phyloP scores from a whole-genome alignment of 2,113 vertebrate species.

The Sus scrofa region T2T-Sscrofa CM000812.6:2784001-2784500 shows the following conservation, averaged over 20 bases:
- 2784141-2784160: fast-evolving
- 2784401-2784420: too few species aligned
- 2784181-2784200: too few species aligned
- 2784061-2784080: neutral
- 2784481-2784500: neutral
- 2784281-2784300: neutral
- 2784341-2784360: too few species aligned
- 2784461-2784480: fast-evolving
- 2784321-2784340: too few species aligned
- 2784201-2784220: too few species aligned
- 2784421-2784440: too few species aligned
- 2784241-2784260: too few species aligned
- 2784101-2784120: neutral
- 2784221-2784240: too few species aligned
- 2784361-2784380: too few species aligned
- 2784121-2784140: neutral
- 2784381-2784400: too few species aligned
- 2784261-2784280: too few species aligned
- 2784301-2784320: too few species aligned
- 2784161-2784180: neutral
- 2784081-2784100: neutral
- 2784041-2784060: neutral
- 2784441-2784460: fast-evolving
- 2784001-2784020: neutral
- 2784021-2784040: neutral